Percentiles rank a stretch among this genome's conserved stretches.
These are phyloP conservation scores for Nesogale talazaci DNA, from an alignment of 2,113 vertebrate species.

Conservation along the genomic window DNA sequence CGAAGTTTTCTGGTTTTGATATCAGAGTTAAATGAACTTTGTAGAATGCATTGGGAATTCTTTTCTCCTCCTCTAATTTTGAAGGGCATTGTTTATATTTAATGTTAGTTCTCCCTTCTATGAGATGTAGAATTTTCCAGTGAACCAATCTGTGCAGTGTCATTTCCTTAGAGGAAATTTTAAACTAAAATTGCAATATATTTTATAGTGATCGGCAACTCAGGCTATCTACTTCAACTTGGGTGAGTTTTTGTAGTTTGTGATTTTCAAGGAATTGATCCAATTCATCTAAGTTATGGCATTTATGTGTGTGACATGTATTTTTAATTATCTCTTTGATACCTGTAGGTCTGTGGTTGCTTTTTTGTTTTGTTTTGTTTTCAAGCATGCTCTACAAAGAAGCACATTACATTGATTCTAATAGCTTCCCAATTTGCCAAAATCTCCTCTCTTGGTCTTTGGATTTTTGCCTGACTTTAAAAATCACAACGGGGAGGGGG, in stretches of 20 bases:
- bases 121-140: background rate
- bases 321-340: conserved; percentile 12
- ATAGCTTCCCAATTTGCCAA: background rate
- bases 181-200: background rate
- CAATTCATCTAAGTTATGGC: background rate
- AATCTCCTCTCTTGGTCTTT: background rate
- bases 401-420: background rate
- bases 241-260: background rate
- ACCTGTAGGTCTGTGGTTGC: background rate
- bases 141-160: background rate
- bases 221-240: background rate
- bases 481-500: no score
- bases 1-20: background rate
- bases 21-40: background rate
- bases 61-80: background rate
- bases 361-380: background rate
- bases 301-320: background rate
- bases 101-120: background rate
- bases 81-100: background rate
- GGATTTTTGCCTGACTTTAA: background rate
- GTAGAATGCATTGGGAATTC: background rate
- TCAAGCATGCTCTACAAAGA: background rate
- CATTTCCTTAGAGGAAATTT: conserved; percentile 3
- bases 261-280: background rate
- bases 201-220: background rate